Base-by-base conservation (phyloP, 1,140 invertebrate species). In the Psilanteris sp. region DNA sequence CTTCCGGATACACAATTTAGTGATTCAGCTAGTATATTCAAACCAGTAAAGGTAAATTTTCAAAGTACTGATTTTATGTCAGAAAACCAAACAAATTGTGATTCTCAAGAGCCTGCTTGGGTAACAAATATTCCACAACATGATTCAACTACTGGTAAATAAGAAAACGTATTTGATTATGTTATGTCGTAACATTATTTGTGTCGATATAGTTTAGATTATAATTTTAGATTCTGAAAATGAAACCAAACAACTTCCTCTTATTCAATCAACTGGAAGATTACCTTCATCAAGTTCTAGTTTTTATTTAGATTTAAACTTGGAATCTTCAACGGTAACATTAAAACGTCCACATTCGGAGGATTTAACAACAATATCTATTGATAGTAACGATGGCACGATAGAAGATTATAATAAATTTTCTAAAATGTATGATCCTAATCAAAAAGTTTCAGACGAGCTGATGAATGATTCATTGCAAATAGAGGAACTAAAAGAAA, bases 51-150 rank as follows among this genome's bases (percentile, higher is more conserved):
- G 77, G 70, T 88, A 3, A 77, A 68, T 26, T 83, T 89, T 85
- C 90, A 86, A 86, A 91, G 20, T 50, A 72, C 80, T 26, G 82
- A 86, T 31, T 80, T 87, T 29, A 67, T 84, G 15, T 79, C 71
- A 3, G 85, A 88, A 67, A 85, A 71, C 34, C 83, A 83, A 48
- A 77, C 81, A 5, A 82, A 74, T 18, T 90, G 81, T 32, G 89
- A 91, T 59, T 88, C 88, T 4, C 91, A 91, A 64, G 93, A 94
- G 82, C 93, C 93, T 1, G 89, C 90, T 10, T 94, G 93, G 93
- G 90, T 94, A 1, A 92, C 92, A 82, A 92, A 92, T 75, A 93
- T 94, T 70, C 89, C 90, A 15, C 90, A 91, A 66, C 89, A 91
- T 70, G 89, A 90, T 66, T 90, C 85, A 3, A 89, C 85, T 39